Base-by-base conservation (phyloP, 2,113 vertebrate genomes). In the Hemibagrus wyckioides region DNA sequence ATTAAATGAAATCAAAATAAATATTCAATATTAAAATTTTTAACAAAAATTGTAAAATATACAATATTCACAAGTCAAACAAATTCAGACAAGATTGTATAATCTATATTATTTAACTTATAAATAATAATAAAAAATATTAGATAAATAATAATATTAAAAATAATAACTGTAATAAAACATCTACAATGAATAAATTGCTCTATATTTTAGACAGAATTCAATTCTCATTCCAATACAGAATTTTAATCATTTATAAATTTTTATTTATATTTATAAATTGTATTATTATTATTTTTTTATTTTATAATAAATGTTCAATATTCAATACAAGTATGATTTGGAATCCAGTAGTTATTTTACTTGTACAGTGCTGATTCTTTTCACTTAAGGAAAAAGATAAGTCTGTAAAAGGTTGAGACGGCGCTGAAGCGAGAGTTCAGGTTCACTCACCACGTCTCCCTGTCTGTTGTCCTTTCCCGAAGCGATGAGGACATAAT, bases 381-480 rank as follows among this genome's bases (percentile, higher is more conserved):
- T 7, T n/a, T 65, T 41, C 33, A n/a, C n/a, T 33, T 39, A 36
- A 80, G 15, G 30, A 86, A 65, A 36, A 11, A 54, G n/a, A 48
- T n/a, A 21, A 30, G 48, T 85, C 48, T 9, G 36, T 21, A 25
- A 50, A n/a, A 48, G 61, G 41, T 25, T 59, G 84, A 85, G 61
- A 65, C 48, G 41, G 4, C 1, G 39, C 65, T 67, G 80, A 69
- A 65, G 85, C 33, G 3, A 39, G 59, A 67, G 5, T 33, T 54
- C 50, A 41, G 61, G 23, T 84, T 96, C 98, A 97, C 98, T 97
- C 94, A 99, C 98, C 84, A 96, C 95, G 91, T 99, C 97, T 88
- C 94, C 94, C 92, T 97, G 97, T 91, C 96, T 96, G 87, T 95
- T 99, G 91, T 99, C 98, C 94, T 98, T 99, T 90, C 97, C 98